Conservation (phyloP, 2,113 vertebrate species). For the Grantiella picta region DNA sequence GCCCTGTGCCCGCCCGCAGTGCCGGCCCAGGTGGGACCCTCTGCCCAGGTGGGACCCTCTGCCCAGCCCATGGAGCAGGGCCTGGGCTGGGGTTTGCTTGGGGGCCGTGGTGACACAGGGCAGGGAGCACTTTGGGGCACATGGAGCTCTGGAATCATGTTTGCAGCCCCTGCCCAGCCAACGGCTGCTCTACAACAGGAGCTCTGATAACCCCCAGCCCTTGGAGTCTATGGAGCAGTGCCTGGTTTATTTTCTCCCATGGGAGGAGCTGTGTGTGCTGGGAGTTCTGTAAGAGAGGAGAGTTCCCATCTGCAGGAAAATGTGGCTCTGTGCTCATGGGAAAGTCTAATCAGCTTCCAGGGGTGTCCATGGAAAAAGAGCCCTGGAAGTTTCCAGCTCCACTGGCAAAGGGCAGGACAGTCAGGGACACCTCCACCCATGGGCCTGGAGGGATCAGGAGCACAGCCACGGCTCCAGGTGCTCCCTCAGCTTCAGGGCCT, state of each 20-base stretch:
- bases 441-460: fast-evolving
- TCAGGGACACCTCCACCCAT: fast-evolving
- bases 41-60: fast-evolving
- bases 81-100: fast-evolving
- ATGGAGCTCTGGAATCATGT: fast-evolving
- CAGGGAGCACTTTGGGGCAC: neutral
- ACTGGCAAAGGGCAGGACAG: fast-evolving
- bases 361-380: neutral
- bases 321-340: neutral
- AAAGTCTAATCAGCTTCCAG: neutral
- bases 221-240: fast-evolving
- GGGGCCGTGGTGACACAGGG: fast-evolving
- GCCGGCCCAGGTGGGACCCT: neutral
- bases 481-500: fast-evolving
- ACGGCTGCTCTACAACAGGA: fast-evolving
- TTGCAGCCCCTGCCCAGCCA: neutral
- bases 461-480: fast-evolving
- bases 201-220: neutral
- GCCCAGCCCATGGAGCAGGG: fast-evolving
- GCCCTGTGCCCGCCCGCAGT: fast-evolving
- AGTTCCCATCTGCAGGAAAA: neutral
- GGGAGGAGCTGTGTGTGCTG: neutral
- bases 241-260: neutral
- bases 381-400: neutral
- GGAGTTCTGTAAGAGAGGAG: neutral